phyloP scores from a whole-genome alignment of 2,113 vertebrate species.

The Sylvietta virens region DNA sequence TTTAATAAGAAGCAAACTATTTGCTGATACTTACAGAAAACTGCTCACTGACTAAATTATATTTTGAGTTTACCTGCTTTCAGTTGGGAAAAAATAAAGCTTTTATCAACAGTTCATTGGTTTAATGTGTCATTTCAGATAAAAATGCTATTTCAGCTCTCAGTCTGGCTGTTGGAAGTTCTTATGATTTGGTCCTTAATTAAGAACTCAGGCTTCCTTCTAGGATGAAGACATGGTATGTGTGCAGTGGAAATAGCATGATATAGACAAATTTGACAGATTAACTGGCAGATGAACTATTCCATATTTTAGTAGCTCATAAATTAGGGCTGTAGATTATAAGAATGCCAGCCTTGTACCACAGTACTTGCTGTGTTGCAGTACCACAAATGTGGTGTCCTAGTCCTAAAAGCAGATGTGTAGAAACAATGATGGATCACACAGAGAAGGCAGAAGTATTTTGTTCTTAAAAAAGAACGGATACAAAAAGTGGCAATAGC shows the following conservation, averaged over 20 bases:
- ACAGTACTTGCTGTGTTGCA: not conserved
- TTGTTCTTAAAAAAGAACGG: not conserved
- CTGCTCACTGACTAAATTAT: constrained; percentile 7
- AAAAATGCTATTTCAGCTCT: not conserved
- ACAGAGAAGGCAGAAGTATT: not conserved
- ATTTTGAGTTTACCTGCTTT: not conserved
- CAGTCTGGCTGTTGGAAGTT: not conserved
- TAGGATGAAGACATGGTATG: not conserved
- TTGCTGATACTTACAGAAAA: not conserved
- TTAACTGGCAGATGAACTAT: not conserved
- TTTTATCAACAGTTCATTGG: not conserved
- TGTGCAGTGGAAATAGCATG: not conserved
- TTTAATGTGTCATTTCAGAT: not conserved
- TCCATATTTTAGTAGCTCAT: not conserved
- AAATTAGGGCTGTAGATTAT: not conserved
- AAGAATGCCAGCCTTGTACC: not conserved
- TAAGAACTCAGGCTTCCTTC: not conserved
- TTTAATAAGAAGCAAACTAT: not conserved
- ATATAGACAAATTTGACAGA: not conserved
- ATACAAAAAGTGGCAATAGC: not conserved
- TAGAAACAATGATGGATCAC: not conserved
- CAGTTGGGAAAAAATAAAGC: not conserved
- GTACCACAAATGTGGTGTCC: not conserved
- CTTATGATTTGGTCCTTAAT: not conserved
- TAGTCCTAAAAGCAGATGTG: not conserved